phyloP scores from a whole-genome alignment of 2,113 vertebrate species.

The Sylvilagus bachmani region DNA sequence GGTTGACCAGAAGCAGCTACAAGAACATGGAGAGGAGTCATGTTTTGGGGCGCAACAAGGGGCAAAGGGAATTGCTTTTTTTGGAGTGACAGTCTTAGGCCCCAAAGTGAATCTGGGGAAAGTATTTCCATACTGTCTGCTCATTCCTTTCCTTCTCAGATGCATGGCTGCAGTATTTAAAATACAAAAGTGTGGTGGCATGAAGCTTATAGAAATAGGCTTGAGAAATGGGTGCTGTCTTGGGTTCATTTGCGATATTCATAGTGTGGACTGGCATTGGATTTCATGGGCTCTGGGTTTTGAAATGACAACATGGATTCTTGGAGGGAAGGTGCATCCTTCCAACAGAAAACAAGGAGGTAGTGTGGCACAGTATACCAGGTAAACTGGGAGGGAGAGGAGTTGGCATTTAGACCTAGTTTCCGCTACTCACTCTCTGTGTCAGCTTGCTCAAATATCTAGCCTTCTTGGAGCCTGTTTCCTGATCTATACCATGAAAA shows the following conservation, averaged over 20 bases:
- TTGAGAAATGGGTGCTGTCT: not conserved
- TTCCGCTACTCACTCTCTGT: not conserved
- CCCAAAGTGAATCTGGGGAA: not conserved
- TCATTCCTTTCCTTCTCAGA: not conserved
- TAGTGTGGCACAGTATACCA: accelerated
- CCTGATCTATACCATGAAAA: not conserved
- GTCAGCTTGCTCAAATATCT: not conserved
- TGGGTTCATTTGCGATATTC: not conserved
- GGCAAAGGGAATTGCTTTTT: not conserved
- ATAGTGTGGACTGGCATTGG: not conserved
- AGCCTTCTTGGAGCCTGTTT: not conserved
- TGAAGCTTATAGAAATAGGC: not conserved
- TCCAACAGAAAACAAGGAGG: not conserved
- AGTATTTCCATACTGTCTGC: not conserved
- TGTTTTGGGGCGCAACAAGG: not conserved
- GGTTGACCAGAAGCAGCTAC: not conserved
- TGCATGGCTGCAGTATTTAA: not conserved
- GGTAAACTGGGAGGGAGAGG: not conserved
- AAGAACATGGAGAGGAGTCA: not conserved
- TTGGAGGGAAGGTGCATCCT: not conserved
- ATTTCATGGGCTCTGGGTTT: not conserved
- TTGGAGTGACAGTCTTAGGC: not conserved
- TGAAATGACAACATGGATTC: not conserved
- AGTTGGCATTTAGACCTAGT: not conserved
- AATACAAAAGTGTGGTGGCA: not conserved